Evolutionary conservation across 2,888 invertebrate genomes (phyloP).

Genomic region (Rambutsinella grinnellia): DNA sequence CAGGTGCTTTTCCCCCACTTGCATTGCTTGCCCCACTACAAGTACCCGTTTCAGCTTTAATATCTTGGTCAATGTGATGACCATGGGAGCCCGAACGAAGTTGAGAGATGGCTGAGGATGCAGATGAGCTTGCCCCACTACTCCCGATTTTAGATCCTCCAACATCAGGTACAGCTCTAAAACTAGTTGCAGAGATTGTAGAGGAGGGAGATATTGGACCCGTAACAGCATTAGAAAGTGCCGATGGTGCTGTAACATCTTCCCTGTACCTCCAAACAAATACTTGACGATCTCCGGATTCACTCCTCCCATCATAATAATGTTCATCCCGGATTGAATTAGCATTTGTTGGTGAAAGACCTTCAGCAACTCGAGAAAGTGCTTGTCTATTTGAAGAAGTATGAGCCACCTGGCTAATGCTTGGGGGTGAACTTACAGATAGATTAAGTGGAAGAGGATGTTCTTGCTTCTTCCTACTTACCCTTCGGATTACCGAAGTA

Average conservation of each 20-base stretch:
- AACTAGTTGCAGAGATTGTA: conserved; percentile 16
- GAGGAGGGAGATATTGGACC: conserved; percentile 27
- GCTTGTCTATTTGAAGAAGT: neutral
- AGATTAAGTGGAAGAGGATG: conserved; percentile 34
- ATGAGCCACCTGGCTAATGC: neutral
- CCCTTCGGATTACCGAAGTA: conserved; percentile 37
- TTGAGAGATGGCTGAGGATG: conserved; percentile 31
- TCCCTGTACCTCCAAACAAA: conserved; percentile 41
- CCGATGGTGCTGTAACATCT: conserved; percentile 13
- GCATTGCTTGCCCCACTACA: conserved; percentile 50
- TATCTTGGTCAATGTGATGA: neutral
- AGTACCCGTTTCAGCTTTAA: conserved; percentile 69
- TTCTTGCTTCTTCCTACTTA: conserved; percentile 37
- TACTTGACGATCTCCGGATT: conserved; percentile 28
- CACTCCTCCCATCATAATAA: conserved; percentile 32
- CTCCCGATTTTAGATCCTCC: conserved; percentile 27
- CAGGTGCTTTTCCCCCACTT: conserved; percentile 70
- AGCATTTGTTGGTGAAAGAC: conserved; percentile 18
- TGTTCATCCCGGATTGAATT: conserved; percentile 39
- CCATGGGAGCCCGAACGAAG: conserved; percentile 8
- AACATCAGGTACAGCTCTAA: conserved; percentile 29
- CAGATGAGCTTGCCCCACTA: conserved; percentile 28
- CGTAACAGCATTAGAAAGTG: neutral
- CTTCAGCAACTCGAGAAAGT: neutral
- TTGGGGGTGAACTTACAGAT: conserved; percentile 36